Evolutionary conservation across 2,888 invertebrate species (phyloP).

Genomic region (Adelphocoris suturalis): DNA sequence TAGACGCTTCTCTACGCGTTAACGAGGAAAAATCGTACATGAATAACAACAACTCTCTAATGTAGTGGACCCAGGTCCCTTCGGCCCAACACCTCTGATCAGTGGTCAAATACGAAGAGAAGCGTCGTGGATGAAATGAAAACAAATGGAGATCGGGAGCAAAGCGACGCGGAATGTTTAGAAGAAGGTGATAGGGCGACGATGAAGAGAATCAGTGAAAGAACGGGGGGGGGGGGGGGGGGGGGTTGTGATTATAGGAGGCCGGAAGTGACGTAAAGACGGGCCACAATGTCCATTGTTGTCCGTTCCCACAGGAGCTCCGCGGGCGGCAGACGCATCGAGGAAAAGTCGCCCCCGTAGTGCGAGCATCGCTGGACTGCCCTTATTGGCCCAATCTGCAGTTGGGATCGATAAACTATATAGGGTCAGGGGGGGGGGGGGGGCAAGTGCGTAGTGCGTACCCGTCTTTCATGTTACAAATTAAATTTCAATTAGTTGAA

Average conservation of each 20-base stretch:
- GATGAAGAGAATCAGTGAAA: neutral
- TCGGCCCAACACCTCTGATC: too few relatives aligned
- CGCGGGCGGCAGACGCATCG: conserved; percentile 54
- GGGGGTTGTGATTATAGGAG: conserved; percentile 57
- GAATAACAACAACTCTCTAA: too few relatives aligned
- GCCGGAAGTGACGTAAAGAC: conserved; percentile 73
- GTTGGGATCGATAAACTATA: too few relatives aligned
- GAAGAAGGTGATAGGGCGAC: conserved; percentile 45
- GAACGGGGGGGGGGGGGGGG: neutral
- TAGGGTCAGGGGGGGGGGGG: too few relatives aligned
- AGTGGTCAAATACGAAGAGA: too few relatives aligned
- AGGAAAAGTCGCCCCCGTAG: conserved; percentile 51
- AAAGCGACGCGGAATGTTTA: conserved; percentile 18
- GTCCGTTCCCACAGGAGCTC: conserved; percentile 73
- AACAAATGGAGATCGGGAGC: conserved; percentile 21
- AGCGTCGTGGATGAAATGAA: neutral
- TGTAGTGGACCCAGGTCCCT: too few relatives aligned
- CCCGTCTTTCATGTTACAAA: too few relatives aligned
- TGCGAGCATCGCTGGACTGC: conserved; percentile 3
- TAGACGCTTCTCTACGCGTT: too few relatives aligned
- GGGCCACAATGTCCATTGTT: conserved; percentile 74
- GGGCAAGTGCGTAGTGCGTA: too few relatives aligned
- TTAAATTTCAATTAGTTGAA: too few relatives aligned
- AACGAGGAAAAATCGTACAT: too few relatives aligned
- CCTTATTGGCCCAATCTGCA: neutral